Conservation (phyloP, 2,888 invertebrate species). For the Cephus runcator region DNA sequence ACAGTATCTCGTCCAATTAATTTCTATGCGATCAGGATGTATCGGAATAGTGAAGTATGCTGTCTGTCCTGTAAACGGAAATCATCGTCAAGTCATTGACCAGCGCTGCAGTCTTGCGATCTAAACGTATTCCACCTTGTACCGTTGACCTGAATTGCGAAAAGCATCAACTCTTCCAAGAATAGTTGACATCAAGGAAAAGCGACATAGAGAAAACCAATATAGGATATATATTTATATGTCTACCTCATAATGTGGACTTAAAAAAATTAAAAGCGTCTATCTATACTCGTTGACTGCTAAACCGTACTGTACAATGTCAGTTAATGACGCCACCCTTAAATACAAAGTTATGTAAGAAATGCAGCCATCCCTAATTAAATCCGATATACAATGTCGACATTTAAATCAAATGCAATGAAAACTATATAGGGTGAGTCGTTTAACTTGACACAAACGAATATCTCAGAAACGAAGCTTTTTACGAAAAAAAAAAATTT, state of each 20-base stretch:
- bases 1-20: constrained; percentile 7
- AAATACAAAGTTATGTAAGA: neutral
- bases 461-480: too few species aligned
- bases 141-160: neutral
- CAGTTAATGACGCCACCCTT: neutral
- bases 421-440: neutral
- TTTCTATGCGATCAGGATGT: neutral
- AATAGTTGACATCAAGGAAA: neutral
- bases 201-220: neutral
- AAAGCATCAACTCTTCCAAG: neutral
- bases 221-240: neutral
- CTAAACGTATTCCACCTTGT: neutral
- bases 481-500: too few species aligned
- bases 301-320: neutral
- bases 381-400: neutral
- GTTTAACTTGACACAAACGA: too few species aligned
- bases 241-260: neutral
- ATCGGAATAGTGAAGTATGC: too few species aligned
- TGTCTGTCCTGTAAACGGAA: too few species aligned
- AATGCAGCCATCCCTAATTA: neutral
- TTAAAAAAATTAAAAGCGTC: neutral
- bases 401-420: neutral
- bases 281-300: neutral
- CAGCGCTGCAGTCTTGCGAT: neutral
- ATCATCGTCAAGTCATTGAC: too few species aligned